Percentiles rank a stretch among this genome's conserved stretches.
Conservation (phyloP, 2,113 vertebrate genomes). For the Dicaeum eximium region DNA sequence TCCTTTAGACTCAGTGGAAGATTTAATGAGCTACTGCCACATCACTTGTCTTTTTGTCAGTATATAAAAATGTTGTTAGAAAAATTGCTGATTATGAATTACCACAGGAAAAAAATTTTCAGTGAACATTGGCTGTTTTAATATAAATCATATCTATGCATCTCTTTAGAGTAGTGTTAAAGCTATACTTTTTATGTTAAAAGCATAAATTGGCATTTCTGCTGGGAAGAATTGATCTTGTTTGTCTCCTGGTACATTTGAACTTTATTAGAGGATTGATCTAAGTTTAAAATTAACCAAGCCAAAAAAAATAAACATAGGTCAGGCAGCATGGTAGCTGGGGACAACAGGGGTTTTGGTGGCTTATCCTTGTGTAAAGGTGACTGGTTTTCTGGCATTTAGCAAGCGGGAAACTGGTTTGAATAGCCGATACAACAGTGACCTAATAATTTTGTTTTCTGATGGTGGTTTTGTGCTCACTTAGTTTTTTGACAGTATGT, state of each 20-base stretch:
- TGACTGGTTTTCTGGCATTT: not conserved
- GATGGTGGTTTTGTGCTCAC: not conserved
- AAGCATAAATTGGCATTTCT: not conserved
- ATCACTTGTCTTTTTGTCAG: not conserved
- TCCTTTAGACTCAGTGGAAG: not conserved
- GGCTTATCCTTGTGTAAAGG: not conserved
- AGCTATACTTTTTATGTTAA: not conserved
- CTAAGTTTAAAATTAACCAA: not conserved
- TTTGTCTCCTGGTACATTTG: not conserved
- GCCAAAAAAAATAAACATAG: not conserved
- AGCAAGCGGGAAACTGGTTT: not conserved
- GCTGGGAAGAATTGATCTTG: not conserved
- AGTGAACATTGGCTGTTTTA: not conserved
- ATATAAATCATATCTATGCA: not conserved
- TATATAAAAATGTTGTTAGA: not conserved
- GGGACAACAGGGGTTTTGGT: not conserved
- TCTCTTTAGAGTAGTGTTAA: not conserved
- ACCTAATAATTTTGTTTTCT: not conserved
- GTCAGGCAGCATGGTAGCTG: not conserved
- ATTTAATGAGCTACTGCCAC: not conserved
- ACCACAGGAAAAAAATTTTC: not conserved
- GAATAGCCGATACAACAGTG: not conserved
- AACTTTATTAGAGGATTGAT: not conserved
- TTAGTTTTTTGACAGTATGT: not conserved
- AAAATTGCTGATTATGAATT: not conserved